Evolutionary conservation across 2,113 vertebrate species (phyloP).

Genomic region (Turnix velox): DNA sequence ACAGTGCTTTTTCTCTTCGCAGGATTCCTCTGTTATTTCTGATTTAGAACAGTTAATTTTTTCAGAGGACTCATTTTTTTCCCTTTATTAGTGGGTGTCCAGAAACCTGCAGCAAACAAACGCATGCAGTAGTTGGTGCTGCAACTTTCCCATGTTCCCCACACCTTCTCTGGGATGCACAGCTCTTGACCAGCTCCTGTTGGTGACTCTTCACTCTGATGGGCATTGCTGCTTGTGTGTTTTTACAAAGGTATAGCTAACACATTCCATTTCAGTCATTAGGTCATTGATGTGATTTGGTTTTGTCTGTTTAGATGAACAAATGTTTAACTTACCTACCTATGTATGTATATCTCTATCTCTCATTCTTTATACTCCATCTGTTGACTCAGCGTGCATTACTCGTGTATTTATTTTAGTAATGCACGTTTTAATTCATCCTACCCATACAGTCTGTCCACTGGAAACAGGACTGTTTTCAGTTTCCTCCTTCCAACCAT

Average conservation of each 20-base stretch:
- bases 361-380: conserved; percentile 40
- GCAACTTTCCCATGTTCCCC: background rate
- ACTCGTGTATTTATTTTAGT: conserved; percentile 67
- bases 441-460: conserved; percentile 71
- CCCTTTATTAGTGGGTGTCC: background rate
- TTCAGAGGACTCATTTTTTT: background rate
- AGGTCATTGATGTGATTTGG: background rate
- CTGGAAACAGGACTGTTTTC: conserved; percentile 74
- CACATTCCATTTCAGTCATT: background rate
- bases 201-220: background rate
- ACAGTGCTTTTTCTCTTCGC: background rate
- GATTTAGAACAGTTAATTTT: background rate
- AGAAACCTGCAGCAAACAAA: background rate
- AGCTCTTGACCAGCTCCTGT: background rate
- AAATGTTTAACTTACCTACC: background rate
- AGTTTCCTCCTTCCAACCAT: conserved; percentile 75
- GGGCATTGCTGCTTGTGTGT: background rate
- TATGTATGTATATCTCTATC: background rate
- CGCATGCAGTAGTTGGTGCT: background rate
- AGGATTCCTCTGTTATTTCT: background rate
- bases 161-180: background rate
- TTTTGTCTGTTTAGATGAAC: background rate
- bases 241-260: background rate
- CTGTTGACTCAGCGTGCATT: conserved; percentile 55
- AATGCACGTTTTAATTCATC: conserved; percentile 72